Base-by-base conservation (phyloP, 1,140 invertebrate genomes). In the Radopholus similis region DNA sequence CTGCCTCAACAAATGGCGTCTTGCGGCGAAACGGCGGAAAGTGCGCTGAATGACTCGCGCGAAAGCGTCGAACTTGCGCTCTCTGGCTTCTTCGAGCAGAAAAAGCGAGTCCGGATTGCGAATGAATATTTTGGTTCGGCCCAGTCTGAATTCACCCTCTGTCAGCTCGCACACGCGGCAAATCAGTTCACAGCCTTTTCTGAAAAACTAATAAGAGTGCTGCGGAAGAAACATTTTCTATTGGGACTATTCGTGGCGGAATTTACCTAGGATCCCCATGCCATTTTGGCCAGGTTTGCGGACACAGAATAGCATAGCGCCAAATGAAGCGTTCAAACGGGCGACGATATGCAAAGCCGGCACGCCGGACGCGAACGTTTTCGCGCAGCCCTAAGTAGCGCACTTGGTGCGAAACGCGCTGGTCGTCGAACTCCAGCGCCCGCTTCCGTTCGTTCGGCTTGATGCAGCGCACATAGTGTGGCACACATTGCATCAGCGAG, bases 101-200 rank as follows among this genome's bases (percentile, higher is more conserved):
- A 90, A 90, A 21, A 90, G 79, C 88, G 87, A 89, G 84, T 89
- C 89, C 13, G 89, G 88, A 59, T 89, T 89, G 82, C 90, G 90
- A 53, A 90, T 87, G 74, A 90, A 90, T 13, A 90, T 85, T 84
- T 90, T 90, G 0, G 87, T 87, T 65, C 84, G 86, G 11, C 89
- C 89, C 11, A 90, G 83, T 75, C 90, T 89, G 75, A 86, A 90
- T 74, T 90, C 88, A n/a, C 86, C 85, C 6, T 64, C 72, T 42
- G 89, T 87, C 78, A 90, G 88, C 69, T 87, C 86, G 3, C 87
- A 85, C 37, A 83, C 84, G 0, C 80, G 80, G 82, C 90, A 85
- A 65, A 90, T 88, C 73, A 86, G 84, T 42, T 87, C 78, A 40
- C 32, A 68, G 53, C 47, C 38, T 28, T 58, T 68, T 18, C 32